A percentile compares a stretch with the other conserved stretches of the same genome.
phyloP scores from a whole-genome alignment of 2,888 invertebrate genomes.

The Macrostomum cliftonense region DNA sequence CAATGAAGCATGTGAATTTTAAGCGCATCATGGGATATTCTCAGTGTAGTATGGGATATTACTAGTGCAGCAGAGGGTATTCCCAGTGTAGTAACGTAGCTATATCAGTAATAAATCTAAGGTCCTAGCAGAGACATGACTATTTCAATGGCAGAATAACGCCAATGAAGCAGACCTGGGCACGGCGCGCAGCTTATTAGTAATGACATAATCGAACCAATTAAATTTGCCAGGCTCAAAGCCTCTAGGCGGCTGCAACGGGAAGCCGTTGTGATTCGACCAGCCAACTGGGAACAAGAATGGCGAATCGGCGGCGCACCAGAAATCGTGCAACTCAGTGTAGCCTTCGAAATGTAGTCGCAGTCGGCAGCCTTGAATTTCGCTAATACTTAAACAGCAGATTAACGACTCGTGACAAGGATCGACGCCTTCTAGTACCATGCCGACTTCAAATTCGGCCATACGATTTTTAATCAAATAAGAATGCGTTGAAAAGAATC shows the following conservation, averaged over 20 bases:
- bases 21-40: too few species aligned
- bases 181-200: too few species aligned
- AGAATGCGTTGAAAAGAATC: neutral
- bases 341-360: slow-evolving; percentile 78
- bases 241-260: slow-evolving; percentile 52
- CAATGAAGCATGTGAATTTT: too few species aligned
- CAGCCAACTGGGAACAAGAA: slow-evolving; percentile 82
- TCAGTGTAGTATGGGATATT: too few species aligned
- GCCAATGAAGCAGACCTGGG: too few species aligned
- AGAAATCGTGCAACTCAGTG: slow-evolving; percentile 68
- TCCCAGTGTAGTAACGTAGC: too few species aligned
- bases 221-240: too few species aligned
- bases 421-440: slow-evolving; percentile 80
- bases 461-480: neutral
- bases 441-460: slow-evolving; percentile 46
- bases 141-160: too few species aligned
- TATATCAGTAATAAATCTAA: too few species aligned
- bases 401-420: slow-evolving; percentile 71
- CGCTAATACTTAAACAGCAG: slow-evolving; percentile 63
- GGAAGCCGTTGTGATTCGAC: slow-evolving; percentile 64
- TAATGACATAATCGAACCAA: too few species aligned
- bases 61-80: too few species aligned
- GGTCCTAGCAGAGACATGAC: too few species aligned
- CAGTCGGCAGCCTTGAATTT: slow-evolving; percentile 58
- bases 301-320: slow-evolving; percentile 74